Base-by-base conservation (phyloP, 2,113 vertebrate genomes). In the Microtus pennsylvanicus region DNA sequence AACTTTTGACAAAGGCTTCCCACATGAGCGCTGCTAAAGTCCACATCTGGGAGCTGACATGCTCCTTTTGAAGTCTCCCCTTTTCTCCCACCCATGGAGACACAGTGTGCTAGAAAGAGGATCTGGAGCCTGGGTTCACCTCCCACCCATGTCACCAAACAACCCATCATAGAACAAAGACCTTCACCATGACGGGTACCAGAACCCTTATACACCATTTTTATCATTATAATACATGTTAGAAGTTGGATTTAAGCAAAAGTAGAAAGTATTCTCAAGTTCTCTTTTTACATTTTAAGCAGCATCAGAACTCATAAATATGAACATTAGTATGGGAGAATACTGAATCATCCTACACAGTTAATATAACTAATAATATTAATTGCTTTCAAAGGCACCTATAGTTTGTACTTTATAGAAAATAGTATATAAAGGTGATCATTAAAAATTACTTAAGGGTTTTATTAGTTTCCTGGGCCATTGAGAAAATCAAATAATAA, bases 261-360 rank as follows among this genome's bases (percentile, higher is more conserved):
- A 67, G 19, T 50, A 33, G 67, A 45, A 89, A 91, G 22, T 24
- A 65, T 83, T 93, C 47, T 76, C 7, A 50, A 38, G 47, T 91
- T 87, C 50, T 88, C 47, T 72, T 70, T 76, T 78, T 67, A 52
- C n/a, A 47, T 58, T 86, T 89, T 92, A 76, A 81, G 87, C 38
- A 33, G 35, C 12, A 69, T 95, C 45, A 58, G 47, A 93, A 90
- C 28, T 47, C 70, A 47, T 67, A 83, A 42, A 76, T 90, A 14
- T 80, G 10, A 30, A 22, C 42, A 19, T 70, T 92, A 67, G 16
- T 92, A 52, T 45, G 58, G 67, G 50, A 92, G 74, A 92, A 80
- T 78, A 38, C 67, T 30, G 21, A 58, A 42, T 85, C 69, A 22
- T 58, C 47, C 78, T 82, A 42, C 24, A 72, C n/a, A 5, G 6